phyloP scores from a whole-genome alignment of 2,797 vertebrate species.

The Pteronotus mesoamericanus region DNA sequence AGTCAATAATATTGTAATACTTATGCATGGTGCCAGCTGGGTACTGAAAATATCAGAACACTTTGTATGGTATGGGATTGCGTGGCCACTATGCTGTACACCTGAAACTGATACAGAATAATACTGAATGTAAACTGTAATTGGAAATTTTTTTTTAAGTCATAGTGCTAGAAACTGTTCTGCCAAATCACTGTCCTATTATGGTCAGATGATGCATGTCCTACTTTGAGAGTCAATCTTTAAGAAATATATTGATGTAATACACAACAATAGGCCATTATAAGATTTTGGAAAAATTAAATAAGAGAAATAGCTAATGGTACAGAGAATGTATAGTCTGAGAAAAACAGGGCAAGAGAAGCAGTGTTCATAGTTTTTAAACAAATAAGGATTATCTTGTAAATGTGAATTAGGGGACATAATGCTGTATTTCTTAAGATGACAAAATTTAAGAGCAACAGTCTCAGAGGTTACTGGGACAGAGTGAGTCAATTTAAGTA shows the following conservation, averaged over 20 bases:
- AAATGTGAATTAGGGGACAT: background rate
- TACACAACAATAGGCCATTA: background rate
- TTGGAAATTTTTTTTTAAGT: background rate
- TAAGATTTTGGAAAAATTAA: background rate
- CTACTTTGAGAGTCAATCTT: background rate
- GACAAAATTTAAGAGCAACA: conserved; percentile 16
- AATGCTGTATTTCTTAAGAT: background rate
- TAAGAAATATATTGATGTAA: background rate
- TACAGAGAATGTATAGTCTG: background rate
- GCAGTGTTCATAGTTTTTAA: background rate
- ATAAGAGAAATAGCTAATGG: background rate
- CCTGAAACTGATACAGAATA: background rate
- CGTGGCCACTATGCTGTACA: background rate
- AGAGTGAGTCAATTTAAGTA: background rate
- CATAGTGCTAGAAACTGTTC: background rate
- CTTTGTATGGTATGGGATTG: background rate
- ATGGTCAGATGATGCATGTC: background rate
- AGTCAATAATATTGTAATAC: background rate
- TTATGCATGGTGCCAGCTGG: background rate
- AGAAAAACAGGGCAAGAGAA: background rate
- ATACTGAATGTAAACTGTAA: background rate
- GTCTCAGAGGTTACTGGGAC: background rate
- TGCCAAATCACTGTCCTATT: background rate
- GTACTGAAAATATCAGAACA: background rate
- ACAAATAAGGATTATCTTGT: background rate